Evolutionary conservation across 23 tunicate genomes (phyloP), one percentile per base, ranked within the genome.

Genomic region (Corella eumyota): DNA sequence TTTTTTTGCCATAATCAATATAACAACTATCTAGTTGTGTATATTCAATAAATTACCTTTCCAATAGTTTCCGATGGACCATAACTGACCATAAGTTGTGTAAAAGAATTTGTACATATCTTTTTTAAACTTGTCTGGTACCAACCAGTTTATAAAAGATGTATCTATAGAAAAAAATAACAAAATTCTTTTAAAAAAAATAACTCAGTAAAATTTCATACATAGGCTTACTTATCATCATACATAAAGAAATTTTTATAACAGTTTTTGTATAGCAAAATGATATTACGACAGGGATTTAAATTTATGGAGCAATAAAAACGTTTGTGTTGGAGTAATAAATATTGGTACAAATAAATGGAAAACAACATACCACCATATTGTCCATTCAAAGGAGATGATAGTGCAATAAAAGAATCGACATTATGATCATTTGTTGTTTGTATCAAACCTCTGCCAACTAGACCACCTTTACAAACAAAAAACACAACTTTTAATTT

Each of bases 31-130:
- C n/a, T n/a, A n/a, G n/a, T n/a, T n/a, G n/a, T n/a, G n/a, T n/a
- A n/a, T n/a, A n/a, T n/a, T n/a, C n/a, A n/a, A n/a, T n/a, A n/a
- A n/a, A n/a, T 40, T 45, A 84, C 94, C 94, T 86, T 77, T 81
- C 98, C 98, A 90, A 65, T 81, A 90, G 59, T 81, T 81, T 22
- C 78, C 98, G 44, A 90, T 81, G 25, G 98, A 90, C 56, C 67
- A 65, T 36, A 24, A 20, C 64, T 90, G 98, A 31, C 91, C 92
- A 23, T 50, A 57, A 4, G 45, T 19, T 6, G 83, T 62, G 70
- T 90, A 90, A 44, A 90, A 90, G 13, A 80, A 47, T 34, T 83
- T 58, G 52, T 75, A 90, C 36, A 81, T 26, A 20, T 86, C 85
- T 44, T 77, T 70, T 59, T 86, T 86, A 31, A 77, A 30, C 19